Evolutionary conservation across 2,113 vertebrate genomes (phyloP).

Genomic region (Ranitomeya variabilis): DNA sequence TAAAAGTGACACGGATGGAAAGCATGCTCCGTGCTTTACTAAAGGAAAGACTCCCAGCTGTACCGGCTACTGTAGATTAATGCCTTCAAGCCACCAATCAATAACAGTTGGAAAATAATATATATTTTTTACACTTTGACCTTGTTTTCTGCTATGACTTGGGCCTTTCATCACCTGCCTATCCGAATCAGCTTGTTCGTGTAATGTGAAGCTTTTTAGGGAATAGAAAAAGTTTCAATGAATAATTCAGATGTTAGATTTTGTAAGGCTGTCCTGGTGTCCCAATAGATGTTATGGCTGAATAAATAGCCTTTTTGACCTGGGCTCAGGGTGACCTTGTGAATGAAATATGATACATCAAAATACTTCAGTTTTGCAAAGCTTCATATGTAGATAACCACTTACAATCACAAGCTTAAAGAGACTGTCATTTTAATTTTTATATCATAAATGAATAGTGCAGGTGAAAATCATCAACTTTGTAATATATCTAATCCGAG

Average conservation of each 20-base stretch:
- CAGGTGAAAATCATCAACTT: too few relatives aligned
- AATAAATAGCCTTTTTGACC: constrained; percentile 53
- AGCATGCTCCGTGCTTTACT: background rate
- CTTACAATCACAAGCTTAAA: constrained; percentile 8
- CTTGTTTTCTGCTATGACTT: constrained; percentile 54
- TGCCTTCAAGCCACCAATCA: constrained; percentile 52
- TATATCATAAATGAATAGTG: too few relatives aligned
- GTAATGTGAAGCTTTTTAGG: constrained; percentile 55
- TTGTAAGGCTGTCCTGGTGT: constrained; percentile 51
- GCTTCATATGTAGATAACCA: constrained; percentile 17
- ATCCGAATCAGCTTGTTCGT: constrained; percentile 54
- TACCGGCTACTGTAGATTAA: constrained; percentile 29
- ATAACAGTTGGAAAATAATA: constrained; percentile 51
- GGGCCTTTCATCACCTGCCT: constrained; percentile 57
- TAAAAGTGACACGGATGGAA: constrained; percentile 32
- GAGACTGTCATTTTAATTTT: too few relatives aligned
- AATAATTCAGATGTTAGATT: constrained; percentile 57
- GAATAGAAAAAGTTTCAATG: constrained; percentile 56
- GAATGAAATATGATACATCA: constrained; percentile 42
- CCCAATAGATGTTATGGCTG: constrained; percentile 50
- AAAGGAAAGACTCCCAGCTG: constrained; percentile 17
- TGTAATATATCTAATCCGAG: too few relatives aligned
- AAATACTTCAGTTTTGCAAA: constrained; percentile 38
- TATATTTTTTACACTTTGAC: constrained; percentile 48
- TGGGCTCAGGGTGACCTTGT: constrained; percentile 48